Conservation (phyloP, 2,888 invertebrate species). For the Drosophila gaucha region DNA sequence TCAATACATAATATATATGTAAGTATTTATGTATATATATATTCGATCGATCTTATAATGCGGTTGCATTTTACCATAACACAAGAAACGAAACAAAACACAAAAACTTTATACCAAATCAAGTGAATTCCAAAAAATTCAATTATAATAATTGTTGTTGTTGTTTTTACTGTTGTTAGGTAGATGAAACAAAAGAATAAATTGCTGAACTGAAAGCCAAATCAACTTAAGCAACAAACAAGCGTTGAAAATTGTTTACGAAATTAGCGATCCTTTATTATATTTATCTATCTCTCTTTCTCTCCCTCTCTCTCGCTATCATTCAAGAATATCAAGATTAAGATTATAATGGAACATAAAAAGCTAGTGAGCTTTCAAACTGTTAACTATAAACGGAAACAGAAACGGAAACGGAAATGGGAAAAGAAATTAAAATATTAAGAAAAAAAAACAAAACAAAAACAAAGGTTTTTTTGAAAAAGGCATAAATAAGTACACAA, state of each 20-base stretch:
- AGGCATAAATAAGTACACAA: conserved; percentile 8
- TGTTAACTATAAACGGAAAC: not conserved
- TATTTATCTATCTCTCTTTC: not conserved
- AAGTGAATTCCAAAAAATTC: conserved; percentile 1
- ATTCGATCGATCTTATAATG: conserved; percentile 67
- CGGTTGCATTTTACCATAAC: conserved; percentile 59
- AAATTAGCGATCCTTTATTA: not conserved
- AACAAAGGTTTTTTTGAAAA: not conserved
- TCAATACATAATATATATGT: conserved; percentile 67
- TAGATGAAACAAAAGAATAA: not conserved
- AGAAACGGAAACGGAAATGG: not conserved
- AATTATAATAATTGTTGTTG: not conserved
- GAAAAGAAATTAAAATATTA: conserved; percentile 1
- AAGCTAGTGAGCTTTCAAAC: not conserved
- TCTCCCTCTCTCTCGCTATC: not conserved
- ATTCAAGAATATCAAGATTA: too few relatives aligned
- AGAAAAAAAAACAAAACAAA: conserved; percentile 2
- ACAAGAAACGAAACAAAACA: conserved; percentile 39
- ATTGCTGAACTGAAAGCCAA: not conserved
- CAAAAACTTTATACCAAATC: conserved; percentile 30
- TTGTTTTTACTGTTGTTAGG: not conserved
- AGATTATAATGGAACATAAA: not conserved
- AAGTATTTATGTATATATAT: conserved; percentile 54
- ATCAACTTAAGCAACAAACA: not conserved
- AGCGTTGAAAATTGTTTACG: too few relatives aligned